Percentiles rank a stretch among this genome's conserved stretches.
Evolutionary conservation across 92 coral and sea anemone species (phyloP).

Genomic region (Zoanthus gigantus): DNA sequence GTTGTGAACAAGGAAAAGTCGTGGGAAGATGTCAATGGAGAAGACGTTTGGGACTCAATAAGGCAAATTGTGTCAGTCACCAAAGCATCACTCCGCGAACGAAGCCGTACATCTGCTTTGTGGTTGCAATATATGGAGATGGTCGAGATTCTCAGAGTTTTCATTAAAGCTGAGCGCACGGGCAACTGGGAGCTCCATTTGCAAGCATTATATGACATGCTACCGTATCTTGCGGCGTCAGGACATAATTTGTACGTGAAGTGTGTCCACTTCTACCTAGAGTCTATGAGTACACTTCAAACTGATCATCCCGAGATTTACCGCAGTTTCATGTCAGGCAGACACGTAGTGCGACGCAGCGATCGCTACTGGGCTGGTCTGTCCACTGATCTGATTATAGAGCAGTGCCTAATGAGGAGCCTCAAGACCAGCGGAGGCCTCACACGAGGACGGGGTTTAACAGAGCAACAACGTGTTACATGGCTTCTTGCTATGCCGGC

Average conservation of each 20-base stretch:
- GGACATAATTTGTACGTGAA: slow-evolving; percentile 42
- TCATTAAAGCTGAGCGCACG: slow-evolving; percentile 55
- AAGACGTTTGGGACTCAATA: neutral
- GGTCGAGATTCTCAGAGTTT: slow-evolving; percentile 33
- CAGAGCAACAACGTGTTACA: slow-evolving; percentile 47
- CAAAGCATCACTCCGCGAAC: neutral
- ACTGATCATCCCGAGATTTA: slow-evolving; percentile 21
- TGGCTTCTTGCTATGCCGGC: slow-evolving; percentile 60
- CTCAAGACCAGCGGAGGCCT: slow-evolving; percentile 13
- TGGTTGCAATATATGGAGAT: slow-evolving; percentile 58
- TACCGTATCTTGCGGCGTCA: slow-evolving; percentile 52
- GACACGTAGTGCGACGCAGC: slow-evolving; percentile 62
- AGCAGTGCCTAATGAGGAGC: slow-evolving; percentile 70
- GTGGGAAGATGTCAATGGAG: neutral
- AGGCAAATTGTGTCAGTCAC: neutral
- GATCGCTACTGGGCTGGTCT: slow-evolving; percentile 72
- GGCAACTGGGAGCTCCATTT: slow-evolving; percentile 56
- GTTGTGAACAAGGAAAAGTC: neutral
- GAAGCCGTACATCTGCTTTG: slow-evolving; percentile 45
- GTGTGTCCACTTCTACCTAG: slow-evolving; percentile 26
- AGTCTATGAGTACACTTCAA: neutral
- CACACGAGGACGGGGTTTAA: slow-evolving; percentile 55
- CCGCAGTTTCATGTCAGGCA: slow-evolving; percentile 37
- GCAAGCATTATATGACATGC: slow-evolving; percentile 33
- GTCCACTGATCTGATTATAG: slow-evolving; percentile 67